Base-by-base conservation (phyloP, 2,797 vertebrate species). In the Muscicapa striata region DNA sequence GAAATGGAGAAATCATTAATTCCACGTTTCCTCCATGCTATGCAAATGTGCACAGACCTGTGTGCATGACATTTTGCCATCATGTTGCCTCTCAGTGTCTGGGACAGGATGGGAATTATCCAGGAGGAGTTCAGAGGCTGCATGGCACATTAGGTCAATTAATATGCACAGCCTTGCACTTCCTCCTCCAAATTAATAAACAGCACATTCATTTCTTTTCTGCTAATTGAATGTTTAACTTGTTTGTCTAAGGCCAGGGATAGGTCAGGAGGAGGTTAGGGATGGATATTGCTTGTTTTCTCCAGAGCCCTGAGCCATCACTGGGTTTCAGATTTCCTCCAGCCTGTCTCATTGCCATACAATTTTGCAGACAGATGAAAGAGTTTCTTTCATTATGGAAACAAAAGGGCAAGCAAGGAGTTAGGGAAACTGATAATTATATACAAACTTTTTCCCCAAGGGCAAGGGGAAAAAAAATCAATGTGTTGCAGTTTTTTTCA, bases 141-240 rank as follows among this genome's bases (percentile, higher is more conserved):
- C 2, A 4, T 62, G 89, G 49, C 75, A 40, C 79, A 66, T 87
- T 26, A 40, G 84, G 79, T 87, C 87, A 83, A 81, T 96, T 95
- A 95, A 86, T 85, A 92, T 93, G 90, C 84, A 69, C 51, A 43
- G 43, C 67, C 52, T 26, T 64, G 46, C 45, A 24, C 74, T 91
- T 82, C 84, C 61, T 94, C 81, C 83, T 90, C 72, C 81, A 94
- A 93, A 90, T 96, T 97, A 94, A 94, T 94, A 94, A 96, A 94
- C 77, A 83, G 40, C 86, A 84, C 55, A 5, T 87, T 85, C 62
- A 85, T 94, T 94, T 93, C 24, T 90, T 90, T 94, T 59, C 69
- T 48, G 22, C 92, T 96, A 97, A 97, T 95, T 95, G 90, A 95
- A 95, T 95, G 96, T 91, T 96, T 94, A 96, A 96, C 90, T 96